Percentiles rank a stretch among this genome's conserved stretches.
Conservation (phyloP, 2,113 vertebrate species). For the Eupsittula cactorum region DNA sequence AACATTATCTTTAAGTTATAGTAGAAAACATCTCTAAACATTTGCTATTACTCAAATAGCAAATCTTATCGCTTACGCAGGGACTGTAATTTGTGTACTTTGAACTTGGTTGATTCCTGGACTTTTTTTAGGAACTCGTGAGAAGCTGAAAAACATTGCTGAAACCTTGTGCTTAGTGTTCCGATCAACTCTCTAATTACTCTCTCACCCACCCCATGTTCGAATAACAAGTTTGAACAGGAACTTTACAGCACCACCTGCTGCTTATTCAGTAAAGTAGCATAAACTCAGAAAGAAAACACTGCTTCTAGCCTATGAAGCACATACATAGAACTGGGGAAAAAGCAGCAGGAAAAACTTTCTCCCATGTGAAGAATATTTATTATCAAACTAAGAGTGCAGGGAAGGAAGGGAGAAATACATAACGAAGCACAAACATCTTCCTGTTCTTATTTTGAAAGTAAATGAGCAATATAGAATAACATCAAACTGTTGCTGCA, state of each 20-base stretch:
- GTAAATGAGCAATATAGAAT: not conserved
- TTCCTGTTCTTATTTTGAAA: not conserved
- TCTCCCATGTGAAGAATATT: not conserved
- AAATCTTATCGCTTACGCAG: not conserved
- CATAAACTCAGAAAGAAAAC: not conserved
- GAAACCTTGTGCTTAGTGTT: not conserved
- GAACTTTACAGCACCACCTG: slow-evolving; percentile 25
- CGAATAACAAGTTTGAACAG: not conserved
- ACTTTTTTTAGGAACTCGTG: not conserved
- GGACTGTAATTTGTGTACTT: not conserved
- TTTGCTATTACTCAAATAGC: not conserved
- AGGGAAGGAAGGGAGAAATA: not conserved
- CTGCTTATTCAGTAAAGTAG: not conserved
- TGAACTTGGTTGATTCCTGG: not conserved
- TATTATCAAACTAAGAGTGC: not conserved
- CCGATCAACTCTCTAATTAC: not conserved
- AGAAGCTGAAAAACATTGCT: not conserved
- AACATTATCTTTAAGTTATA: not conserved
- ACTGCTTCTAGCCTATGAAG: not conserved
- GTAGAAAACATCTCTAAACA: not conserved
- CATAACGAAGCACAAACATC: not conserved
- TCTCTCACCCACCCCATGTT: accelerated
- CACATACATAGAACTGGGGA: not conserved
- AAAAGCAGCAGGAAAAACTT: not conserved
- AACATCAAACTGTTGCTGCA: not conserved